phyloP scores from a whole-genome alignment of 2,797 vertebrate genomes.

The Macropodus opercularis region DNA sequence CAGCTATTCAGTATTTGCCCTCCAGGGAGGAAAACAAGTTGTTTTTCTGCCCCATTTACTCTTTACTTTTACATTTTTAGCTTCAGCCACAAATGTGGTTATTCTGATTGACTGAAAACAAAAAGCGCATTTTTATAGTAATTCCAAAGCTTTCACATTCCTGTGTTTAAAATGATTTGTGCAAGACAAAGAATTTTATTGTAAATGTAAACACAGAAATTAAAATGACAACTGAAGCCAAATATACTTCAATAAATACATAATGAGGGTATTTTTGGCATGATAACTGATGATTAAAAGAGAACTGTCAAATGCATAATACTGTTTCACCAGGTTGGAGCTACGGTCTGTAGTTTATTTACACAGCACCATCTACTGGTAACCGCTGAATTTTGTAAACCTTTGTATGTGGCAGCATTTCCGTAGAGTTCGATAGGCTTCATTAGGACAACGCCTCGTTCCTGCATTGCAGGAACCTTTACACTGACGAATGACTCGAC shows the following conservation, averaged over 20 bases:
- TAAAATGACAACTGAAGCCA: conserved; percentile 68
- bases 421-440: conserved; percentile 44
- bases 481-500: conserved; percentile 42
- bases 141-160: no score
- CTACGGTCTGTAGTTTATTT: conserved; percentile 59
- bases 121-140: no score
- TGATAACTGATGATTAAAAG: conserved; percentile 49
- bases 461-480: conserved; percentile 59
- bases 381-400: conserved; percentile 55
- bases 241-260: conserved; percentile 77
- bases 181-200: conserved; percentile 69
- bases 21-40: not conserved
- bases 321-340: conserved; percentile 59
- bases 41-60: not conserved
- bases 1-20: not conserved
- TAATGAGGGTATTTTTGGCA: conserved; percentile 70
- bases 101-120: not conserved
- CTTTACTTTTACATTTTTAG: not conserved
- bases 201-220: conserved; percentile 71
- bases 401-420: conserved; percentile 33
- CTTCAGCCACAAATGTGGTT: not conserved
- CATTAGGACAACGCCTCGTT: conserved; percentile 36
- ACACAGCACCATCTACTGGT: conserved; percentile 79
- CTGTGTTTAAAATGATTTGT: no score
- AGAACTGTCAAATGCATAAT: conserved; percentile 59